Evolutionary conservation across 1,140 invertebrate genomes (phyloP).

Genomic region (Cyphomyrmex costatus): DNA sequence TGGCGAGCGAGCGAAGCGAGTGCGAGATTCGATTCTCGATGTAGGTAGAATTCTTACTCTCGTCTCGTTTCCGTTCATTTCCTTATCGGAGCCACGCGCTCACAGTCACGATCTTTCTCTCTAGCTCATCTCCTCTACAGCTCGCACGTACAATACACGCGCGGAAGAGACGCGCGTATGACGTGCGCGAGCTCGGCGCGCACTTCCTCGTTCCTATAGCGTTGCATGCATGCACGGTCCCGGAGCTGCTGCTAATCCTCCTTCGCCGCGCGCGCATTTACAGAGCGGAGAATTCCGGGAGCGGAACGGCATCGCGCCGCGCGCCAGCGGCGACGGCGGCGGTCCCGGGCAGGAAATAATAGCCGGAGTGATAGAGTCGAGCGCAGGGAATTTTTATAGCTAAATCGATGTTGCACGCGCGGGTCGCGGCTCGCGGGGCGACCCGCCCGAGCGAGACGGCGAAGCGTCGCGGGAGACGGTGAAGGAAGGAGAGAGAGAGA

Average conservation of each 20-base stretch:
- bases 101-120: slow-evolving; percentile 6
- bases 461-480: slow-evolving; percentile 47
- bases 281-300: slow-evolving; percentile 72
- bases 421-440: slow-evolving; percentile 30
- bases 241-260: slow-evolving; percentile 43
- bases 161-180: background rate
- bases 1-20: slow-evolving; percentile 27
- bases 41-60: slow-evolving; percentile 27
- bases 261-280: slow-evolving; percentile 63
- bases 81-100: slow-evolving; percentile 25
- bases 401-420: slow-evolving; percentile 85
- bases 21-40: slow-evolving; percentile 42
- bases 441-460: background rate
- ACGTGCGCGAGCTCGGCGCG: slow-evolving; percentile 6
- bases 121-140: background rate
- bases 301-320: slow-evolving; percentile 68
- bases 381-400: slow-evolving; percentile 84
- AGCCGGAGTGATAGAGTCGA: slow-evolving; percentile 83
- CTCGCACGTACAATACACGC: background rate
- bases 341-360: slow-evolving; percentile 83
- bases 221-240: background rate
- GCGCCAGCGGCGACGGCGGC: slow-evolving; percentile 67
- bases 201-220: slow-evolving; percentile 42
- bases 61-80: slow-evolving; percentile 55
- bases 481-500: background rate